Base-by-base conservation (phyloP, 2,113 vertebrate species). In the Chaetodon trifascialis region DNA sequence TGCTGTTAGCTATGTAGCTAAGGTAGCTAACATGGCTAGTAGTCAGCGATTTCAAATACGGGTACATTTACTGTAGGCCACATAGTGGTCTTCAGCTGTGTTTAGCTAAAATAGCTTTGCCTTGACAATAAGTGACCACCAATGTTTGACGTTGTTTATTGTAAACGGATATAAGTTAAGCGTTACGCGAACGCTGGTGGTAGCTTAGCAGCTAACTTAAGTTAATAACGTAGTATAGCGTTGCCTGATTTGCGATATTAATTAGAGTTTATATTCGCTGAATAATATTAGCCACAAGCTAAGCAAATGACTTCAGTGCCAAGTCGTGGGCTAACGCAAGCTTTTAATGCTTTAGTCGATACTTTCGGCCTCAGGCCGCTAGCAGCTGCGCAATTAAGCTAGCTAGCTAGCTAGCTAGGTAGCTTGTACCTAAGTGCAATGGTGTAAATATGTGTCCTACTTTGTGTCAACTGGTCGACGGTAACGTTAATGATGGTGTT, bases 1-100 rank as follows among this genome's bases (percentile, higher is more conserved):
- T 72, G 75, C 67, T 87, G 65, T 47, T 88, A 86, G 81, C 76
- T 19, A 3, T n/a, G 72, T 25, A 54, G 86, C 83, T 79, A 82
- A 47, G 5, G 11, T 58, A 36, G 85, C 59, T 78, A 80, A 44
- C 30, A 15, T 16, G 4, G 71, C 36, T 80, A 68, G 74, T 10
- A 64, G 70, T 30, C n/a, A 16, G 9, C 7, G 46, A 11, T 40
- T 68, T 8, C 7, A 40, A 63, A 54, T 10, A 56, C 11, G 1
- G 15, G 16, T 63, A 4, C 10, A 38, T 17, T 14, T 5, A 47
- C 1, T 8, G 47, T 58, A 79, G 78, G 79, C 75, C 78, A 7
- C 56, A 30, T 0, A 19, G 0, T 42, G 14, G 1, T 55, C 1
- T 5, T 0, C 16, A 2, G 49, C 17, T 47, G 2, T 3, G 2